Conservation (phyloP, 1,140 invertebrate genomes). For the Conopomorpha cramerella region DNA sequence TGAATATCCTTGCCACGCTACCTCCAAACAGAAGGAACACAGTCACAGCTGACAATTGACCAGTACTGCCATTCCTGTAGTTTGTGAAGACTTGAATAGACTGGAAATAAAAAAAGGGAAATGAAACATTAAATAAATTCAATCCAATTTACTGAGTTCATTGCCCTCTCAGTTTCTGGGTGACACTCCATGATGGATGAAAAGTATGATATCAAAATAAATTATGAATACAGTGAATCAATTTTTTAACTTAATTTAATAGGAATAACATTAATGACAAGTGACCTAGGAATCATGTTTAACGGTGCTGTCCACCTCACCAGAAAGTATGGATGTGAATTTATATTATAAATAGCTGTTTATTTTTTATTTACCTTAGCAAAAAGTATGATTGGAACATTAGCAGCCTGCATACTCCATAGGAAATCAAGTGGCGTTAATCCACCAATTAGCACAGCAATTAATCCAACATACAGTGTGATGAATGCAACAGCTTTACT, state of each 20-base stretch:
- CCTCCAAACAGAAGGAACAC: slow-evolving; percentile 86
- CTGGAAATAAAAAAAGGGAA: slow-evolving; percentile 21
- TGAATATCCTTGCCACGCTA: slow-evolving; percentile 93
- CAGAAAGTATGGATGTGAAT: too few relatives aligned
- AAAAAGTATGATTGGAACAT: slow-evolving; percentile 85
- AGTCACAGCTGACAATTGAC: slow-evolving; percentile 92
- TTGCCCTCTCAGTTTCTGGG: too few relatives aligned
- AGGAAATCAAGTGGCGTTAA: slow-evolving; percentile 76
- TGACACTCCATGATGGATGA: too few relatives aligned
- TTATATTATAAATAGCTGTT: too few relatives aligned
- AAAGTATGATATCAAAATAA: too few relatives aligned
- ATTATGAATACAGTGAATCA: too few relatives aligned
- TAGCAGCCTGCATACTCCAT: slow-evolving; percentile 82
- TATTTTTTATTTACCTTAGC: slow-evolving; percentile 74
- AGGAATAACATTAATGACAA: too few relatives aligned
- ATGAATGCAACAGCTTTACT: slow-evolving; percentile 70
- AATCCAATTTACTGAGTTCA: too few relatives aligned
- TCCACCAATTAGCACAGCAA: slow-evolving; percentile 74
- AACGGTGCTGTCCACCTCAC: too few relatives aligned
- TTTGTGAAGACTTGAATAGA: slow-evolving; percentile 86
- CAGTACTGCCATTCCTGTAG: slow-evolving; percentile 90
- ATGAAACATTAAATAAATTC: too few relatives aligned
- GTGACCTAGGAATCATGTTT: too few relatives aligned
- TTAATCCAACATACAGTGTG: slow-evolving; percentile 65
- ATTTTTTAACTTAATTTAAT: too few relatives aligned